phyloP scores from a whole-genome alignment of 2,888 invertebrate genomes.

The Dicranocentrus wangi region DNA sequence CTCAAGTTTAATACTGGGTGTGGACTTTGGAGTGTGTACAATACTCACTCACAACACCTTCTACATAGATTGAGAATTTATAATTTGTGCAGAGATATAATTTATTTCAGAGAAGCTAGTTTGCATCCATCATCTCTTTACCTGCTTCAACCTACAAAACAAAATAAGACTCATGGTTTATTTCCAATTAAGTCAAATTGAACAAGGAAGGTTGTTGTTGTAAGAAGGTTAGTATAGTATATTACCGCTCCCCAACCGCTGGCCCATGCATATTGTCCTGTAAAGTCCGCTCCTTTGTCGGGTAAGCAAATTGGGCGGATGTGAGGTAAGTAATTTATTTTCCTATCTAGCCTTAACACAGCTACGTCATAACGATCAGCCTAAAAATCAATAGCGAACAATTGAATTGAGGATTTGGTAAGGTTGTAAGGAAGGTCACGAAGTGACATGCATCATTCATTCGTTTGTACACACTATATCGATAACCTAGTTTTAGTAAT shows the following conservation, averaged over 20 bases:
- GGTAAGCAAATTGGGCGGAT: slow-evolving; percentile 94
- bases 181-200: not conserved
- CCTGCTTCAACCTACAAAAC: slow-evolving; percentile 76
- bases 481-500: slow-evolving; percentile 15
- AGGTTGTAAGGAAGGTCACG: not conserved
- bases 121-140: slow-evolving; percentile 33
- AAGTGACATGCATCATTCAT: slow-evolving; percentile 4
- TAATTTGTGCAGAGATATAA: too few species aligned
- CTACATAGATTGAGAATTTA: too few species aligned
- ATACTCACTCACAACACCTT: too few species aligned
- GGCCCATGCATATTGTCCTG: slow-evolving; percentile 93
- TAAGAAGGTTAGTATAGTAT: slow-evolving; percentile 15
- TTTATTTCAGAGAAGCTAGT: slow-evolving; percentile 18
- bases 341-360: slow-evolving; percentile 88
- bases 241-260: slow-evolving; percentile 92
- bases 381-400: slow-evolving; percentile 57
- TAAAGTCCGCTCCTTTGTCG: slow-evolving; percentile 89
- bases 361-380: slow-evolving; percentile 91
- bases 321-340: slow-evolving; percentile 89
- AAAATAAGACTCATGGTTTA: slow-evolving; percentile 33
- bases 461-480: too few species aligned
- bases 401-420: not conserved
- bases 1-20: too few species aligned
- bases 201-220: not conserved
- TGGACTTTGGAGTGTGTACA: too few species aligned